Evolutionary conservation across 35 echinoderm and acorn worm species (phyloP), one percentile per base, ranked within the genome.

Genomic region (Anneissia japonica): DNA sequence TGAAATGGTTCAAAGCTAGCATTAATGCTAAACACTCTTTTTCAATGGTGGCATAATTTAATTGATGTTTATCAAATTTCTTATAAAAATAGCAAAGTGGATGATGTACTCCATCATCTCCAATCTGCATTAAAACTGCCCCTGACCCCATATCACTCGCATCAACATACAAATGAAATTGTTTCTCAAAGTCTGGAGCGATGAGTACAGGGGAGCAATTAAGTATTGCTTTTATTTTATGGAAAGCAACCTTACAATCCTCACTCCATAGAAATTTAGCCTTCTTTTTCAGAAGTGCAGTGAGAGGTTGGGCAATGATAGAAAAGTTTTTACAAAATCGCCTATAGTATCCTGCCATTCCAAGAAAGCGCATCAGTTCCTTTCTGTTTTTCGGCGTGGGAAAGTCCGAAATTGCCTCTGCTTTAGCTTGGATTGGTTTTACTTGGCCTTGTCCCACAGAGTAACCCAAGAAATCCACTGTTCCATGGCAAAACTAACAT

Each of bases 51-150:
- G 85, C 83, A 46, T 92, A 92, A 6, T 77, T 81, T 30, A 76
- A 36, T 64, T 92, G 90, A 43, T 84, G 86, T 41, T 83, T 92
- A 38, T 84, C 72, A 77, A 84, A 84, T 84, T 93, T 88, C 73
- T 80, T 88, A 39, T 86, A 94, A 74, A 94, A 94, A 74, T 94
- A 94, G 72, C 92, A 74, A 46, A 91, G 35, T 26, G 88, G 88
- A 38, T 81, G 82, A 7, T 94, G 88, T 36, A 94, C 72, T n/a
- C 72, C 46, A 13, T 86, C 35, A 30, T 36, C 72, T 84, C 78
- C 88, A 19, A 82, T 78, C 74, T 93, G 82, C 30, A 90, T 81
- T 35, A 93, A 86, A n/a, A 86, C 83, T 6, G 82, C 87, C 46
- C 82, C 92, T 56, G 36, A 74, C 38, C 81, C 92, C 17, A 93